These are phyloP conservation scores for Alcedo atthis DNA, from an alignment of 2,797 vertebrate species.

Conservation along the genomic window DNA sequence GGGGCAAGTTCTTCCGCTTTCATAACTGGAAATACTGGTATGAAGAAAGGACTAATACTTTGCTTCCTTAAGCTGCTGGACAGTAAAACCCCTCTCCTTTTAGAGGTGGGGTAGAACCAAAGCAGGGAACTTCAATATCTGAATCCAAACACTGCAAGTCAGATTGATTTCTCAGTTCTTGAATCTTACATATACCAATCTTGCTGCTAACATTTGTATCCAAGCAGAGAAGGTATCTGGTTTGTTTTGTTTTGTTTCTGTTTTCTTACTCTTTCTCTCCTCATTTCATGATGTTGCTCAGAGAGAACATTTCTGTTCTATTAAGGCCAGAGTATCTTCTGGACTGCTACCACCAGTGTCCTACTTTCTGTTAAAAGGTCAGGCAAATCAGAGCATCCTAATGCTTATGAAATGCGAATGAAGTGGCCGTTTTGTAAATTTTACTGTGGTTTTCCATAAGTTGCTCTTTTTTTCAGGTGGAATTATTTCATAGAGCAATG, in stretches of 20 bases:
- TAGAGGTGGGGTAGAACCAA: not conserved
- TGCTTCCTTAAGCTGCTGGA: not conserved
- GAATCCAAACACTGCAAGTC: not conserved
- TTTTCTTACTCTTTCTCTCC: not conserved
- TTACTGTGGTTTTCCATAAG: not conserved
- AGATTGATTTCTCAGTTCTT: not conserved
- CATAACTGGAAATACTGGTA: not conserved
- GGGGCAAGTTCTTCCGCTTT: conserved; percentile 21
- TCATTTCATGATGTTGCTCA: not conserved
- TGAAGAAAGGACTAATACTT: not conserved
- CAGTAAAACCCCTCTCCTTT: not conserved
- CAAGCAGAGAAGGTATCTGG: not conserved
- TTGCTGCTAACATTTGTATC: not conserved
- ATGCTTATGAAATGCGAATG: not conserved
- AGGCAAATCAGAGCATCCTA: not conserved
- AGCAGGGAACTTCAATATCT: not conserved
- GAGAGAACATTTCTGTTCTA: not conserved
- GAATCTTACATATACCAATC: not conserved
- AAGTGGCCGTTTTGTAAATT: not conserved
- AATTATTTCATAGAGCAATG: not conserved
- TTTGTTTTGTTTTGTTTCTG: rapidly evolving
- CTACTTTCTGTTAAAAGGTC: not conserved
- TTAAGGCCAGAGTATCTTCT: not conserved
- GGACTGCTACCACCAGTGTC: not conserved
- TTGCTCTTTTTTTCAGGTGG: not conserved